These are phyloP conservation scores for Leiothrix lutea DNA, from an alignment of 2,113 vertebrate species.

Conservation along the genomic window DNA sequence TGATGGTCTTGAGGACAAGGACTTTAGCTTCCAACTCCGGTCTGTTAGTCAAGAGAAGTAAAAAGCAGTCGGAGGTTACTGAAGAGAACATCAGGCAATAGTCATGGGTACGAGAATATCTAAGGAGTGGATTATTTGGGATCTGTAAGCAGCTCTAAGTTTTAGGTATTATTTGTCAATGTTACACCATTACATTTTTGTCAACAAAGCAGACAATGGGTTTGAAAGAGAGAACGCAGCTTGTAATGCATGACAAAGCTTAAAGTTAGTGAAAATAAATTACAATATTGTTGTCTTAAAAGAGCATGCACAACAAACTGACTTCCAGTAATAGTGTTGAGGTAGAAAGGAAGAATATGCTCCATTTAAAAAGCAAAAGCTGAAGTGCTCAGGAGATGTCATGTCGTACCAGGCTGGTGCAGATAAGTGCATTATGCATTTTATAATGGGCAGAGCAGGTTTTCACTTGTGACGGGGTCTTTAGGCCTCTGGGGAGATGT, in stretches of 20 bases:
- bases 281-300: neutral
- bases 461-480: neutral
- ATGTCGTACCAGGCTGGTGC: rapidly evolving
- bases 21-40: neutral
- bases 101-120: neutral
- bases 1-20: neutral
- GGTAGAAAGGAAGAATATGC: neutral
- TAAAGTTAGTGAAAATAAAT: neutral
- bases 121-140: neutral
- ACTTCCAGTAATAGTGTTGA: neutral
- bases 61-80: neutral
- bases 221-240: neutral
- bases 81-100: neutral
- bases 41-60: neutral
- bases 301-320: neutral
- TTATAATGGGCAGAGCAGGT: neutral
- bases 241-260: neutral
- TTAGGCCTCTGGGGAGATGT: neutral
- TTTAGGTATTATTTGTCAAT: neutral
- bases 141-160: neutral
- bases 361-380: neutral
- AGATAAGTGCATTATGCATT: neutral
- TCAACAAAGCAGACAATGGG: rapidly evolving
- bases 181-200: neutral
- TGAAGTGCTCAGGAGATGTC: neutral